phyloP scores from a whole-genome alignment of 1,140 invertebrate species.

The Pseudomyrmex flavicornis region DNA sequence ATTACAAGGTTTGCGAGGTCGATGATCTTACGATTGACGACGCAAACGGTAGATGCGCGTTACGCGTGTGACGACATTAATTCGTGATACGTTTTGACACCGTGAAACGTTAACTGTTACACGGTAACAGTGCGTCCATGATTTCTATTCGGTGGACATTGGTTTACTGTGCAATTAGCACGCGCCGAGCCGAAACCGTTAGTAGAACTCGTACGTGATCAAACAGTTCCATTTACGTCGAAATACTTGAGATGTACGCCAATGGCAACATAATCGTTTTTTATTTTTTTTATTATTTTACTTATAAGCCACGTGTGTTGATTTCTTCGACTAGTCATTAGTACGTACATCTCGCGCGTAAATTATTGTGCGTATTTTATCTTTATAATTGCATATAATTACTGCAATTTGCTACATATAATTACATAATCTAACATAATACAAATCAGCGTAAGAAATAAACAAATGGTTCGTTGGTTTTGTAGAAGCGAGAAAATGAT shows the following conservation, averaged over 20 bases:
- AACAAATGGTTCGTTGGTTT: too few relatives aligned
- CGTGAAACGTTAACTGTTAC: slow-evolving; percentile 38
- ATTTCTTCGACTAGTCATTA: slow-evolving; percentile 11
- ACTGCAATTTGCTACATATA: too few relatives aligned
- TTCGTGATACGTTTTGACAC: background rate
- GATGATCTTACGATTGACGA: too few relatives aligned
- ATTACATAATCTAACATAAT: too few relatives aligned
- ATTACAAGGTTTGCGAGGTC: too few relatives aligned
- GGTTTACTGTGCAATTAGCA: slow-evolving; percentile 62
- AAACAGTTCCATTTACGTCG: slow-evolving; percentile 19
- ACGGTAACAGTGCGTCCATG: background rate
- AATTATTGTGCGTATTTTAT: background rate
- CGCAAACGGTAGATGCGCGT: too few relatives aligned
- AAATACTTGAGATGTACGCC: slow-evolving; percentile 9
- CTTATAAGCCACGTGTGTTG: background rate
- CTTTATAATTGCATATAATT: too few relatives aligned
- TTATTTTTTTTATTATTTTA: slow-evolving; percentile 23
- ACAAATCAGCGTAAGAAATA: too few relatives aligned
- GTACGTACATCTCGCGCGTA: background rate
- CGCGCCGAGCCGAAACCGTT: slow-evolving; percentile 51
- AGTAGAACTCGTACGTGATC: slow-evolving; percentile 60
- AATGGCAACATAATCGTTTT: slow-evolving; percentile 2
- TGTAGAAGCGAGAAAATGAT: too few relatives aligned
- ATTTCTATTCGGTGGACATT: slow-evolving; percentile 33
- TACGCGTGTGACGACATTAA: background rate